These are phyloP conservation scores for Holocentrus rufus DNA, from an alignment of 2,797 vertebrate genomes.

Conservation along the genomic window DNA sequence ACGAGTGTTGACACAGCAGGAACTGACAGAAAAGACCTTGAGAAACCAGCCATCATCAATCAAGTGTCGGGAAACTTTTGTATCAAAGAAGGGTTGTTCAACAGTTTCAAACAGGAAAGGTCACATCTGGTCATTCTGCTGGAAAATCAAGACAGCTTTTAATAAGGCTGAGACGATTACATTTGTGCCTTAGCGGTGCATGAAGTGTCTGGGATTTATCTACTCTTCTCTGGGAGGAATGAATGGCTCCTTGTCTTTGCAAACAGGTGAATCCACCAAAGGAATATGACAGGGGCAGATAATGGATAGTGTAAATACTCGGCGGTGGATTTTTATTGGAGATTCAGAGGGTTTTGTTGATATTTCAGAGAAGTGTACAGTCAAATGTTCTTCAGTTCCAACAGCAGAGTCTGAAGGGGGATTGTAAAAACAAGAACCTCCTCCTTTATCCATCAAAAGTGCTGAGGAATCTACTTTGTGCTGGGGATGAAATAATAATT, in stretches of 20 bases:
- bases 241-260: constrained; percentile 6
- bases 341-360: too few species aligned
- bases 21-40: constrained; percentile 2
- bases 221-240: constrained; percentile 3
- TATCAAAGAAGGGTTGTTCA: constrained; percentile 6
- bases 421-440: too few species aligned
- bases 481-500: too few species aligned
- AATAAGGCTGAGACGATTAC: constrained; percentile 41
- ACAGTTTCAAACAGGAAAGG: constrained; percentile 31
- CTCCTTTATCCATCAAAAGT: neutral
- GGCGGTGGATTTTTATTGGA: neutral
- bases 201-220: constrained; percentile 35
- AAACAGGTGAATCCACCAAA: neutral
- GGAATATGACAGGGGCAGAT: neutral
- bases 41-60: constrained; percentile 4
- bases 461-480: neutral
- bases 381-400: too few species aligned
- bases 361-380: too few species aligned
- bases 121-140: constrained; percentile 18
- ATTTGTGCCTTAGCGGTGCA: constrained; percentile 23
- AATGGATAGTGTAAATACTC: neutral
- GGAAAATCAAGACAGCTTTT: constrained; percentile 29
- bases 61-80: constrained; percentile 14
- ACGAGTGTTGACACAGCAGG: too few species aligned
- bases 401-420: too few species aligned